Evolutionary conservation across 1,140 invertebrate species (phyloP).

Genomic region (Panagrolaimus sp.): DNA sequence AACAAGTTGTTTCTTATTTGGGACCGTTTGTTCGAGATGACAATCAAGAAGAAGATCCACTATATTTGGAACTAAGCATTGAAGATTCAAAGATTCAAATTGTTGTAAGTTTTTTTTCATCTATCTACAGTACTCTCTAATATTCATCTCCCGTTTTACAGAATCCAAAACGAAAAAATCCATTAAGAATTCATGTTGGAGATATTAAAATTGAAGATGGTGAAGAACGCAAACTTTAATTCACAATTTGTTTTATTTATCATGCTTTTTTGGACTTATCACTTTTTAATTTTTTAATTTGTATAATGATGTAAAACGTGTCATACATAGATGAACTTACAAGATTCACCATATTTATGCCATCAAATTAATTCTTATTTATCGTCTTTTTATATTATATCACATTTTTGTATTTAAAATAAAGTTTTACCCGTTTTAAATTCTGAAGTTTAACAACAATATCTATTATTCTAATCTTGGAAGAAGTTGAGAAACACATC

Average conservation of each 20-base stretch:
- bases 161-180: constrained; percentile 6
- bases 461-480: no score
- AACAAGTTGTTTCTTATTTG: constrained; percentile 37
- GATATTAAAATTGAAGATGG: constrained; percentile 8
- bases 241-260: not conserved
- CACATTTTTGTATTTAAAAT: no score
- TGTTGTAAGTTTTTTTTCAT: constrained; percentile 24
- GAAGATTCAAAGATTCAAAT: constrained; percentile 31
- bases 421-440: no score
- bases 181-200: constrained; percentile 8
- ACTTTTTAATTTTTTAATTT: no score
- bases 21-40: constrained; percentile 36
- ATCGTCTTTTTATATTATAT: no score
- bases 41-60: constrained; percentile 25
- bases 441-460: no score
- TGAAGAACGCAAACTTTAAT: constrained; percentile 12
- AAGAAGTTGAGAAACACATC: no score
- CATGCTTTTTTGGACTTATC: not conserved
- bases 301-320: no score
- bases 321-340: no score
- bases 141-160: not conserved
- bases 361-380: no score
- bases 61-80: constrained; percentile 24
- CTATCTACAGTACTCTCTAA: not conserved
- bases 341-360: no score